Percentiles rank a stretch among this genome's conserved stretches.
These are phyloP conservation scores for Pachycephala philippinensis DNA, from an alignment of 2,113 vertebrate species.

Conservation along the genomic window DNA sequence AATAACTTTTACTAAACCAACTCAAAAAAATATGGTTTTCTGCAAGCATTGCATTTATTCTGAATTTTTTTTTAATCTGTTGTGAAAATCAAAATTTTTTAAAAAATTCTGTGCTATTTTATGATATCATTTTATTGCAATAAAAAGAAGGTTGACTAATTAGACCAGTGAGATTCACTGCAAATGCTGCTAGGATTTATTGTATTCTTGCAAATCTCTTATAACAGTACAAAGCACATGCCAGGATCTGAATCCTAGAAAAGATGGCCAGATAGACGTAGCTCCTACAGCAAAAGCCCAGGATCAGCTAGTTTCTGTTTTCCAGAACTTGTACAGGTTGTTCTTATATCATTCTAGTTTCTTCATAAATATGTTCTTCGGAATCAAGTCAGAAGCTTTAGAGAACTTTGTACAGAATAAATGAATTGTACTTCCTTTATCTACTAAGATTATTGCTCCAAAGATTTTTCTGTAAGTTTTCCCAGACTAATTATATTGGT, in stretches of 20 bases:
- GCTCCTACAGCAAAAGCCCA: background rate
- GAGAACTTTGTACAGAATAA: background rate
- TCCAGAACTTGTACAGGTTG: background rate
- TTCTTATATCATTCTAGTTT: background rate
- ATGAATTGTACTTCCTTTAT: background rate
- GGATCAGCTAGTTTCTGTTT: background rate
- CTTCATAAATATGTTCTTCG: background rate
- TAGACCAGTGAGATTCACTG: background rate
- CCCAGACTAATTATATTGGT: background rate
- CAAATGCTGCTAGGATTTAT: background rate
- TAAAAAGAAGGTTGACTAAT: background rate
- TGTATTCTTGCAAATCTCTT: background rate
- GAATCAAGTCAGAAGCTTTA: background rate
- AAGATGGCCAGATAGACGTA: background rate
- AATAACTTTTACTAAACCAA: background rate
- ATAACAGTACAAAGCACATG: background rate
- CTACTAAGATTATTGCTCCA: background rate
- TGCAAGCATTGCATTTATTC: background rate
- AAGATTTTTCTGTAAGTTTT: background rate
- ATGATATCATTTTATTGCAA: background rate
- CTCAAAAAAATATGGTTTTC: accelerated
- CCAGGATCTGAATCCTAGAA: background rate
- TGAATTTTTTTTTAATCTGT: background rate
- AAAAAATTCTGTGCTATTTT: background rate
- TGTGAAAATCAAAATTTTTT: background rate